Conservation (phyloP, 2,113 vertebrate genomes). For the Cryptomyrus ogoouensis region DNA sequence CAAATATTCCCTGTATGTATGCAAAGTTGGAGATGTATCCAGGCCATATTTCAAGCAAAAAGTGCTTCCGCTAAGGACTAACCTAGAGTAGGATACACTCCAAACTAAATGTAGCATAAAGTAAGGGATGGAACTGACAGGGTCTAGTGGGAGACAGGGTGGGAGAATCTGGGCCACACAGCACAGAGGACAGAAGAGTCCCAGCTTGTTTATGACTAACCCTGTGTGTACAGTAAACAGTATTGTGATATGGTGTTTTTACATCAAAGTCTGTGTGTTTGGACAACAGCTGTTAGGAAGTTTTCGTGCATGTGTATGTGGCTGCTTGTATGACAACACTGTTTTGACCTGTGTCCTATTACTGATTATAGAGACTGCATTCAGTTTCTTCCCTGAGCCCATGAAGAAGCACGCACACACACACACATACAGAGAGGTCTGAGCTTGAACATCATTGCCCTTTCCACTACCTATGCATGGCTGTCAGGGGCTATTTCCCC, state of each 20-base stretch:
- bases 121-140: neutral
- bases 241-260: neutral
- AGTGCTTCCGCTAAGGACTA: neutral
- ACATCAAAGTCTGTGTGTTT: neutral
- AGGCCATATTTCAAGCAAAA: neutral
- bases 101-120: neutral
- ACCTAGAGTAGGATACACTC: neutral
- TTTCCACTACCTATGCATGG: neutral
- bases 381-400: neutral
- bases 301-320: neutral
- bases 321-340: neutral
- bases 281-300: neutral
- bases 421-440: neutral
- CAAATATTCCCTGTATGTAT: neutral
- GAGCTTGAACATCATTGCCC: neutral
- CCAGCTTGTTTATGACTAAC: neutral
- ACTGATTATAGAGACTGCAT: neutral
- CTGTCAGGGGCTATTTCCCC: neutral
- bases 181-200: neutral
- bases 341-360: neutral
- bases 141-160: too few relatives aligned
- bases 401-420: neutral
- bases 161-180: neutral
- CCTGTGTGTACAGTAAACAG: conserved; percentile 18
- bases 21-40: neutral